A percentile compares a stretch with the other conserved stretches of the same genome.
Conservation (phyloP, 2,888 invertebrate genomes). For the Euproctis similis region DNA sequence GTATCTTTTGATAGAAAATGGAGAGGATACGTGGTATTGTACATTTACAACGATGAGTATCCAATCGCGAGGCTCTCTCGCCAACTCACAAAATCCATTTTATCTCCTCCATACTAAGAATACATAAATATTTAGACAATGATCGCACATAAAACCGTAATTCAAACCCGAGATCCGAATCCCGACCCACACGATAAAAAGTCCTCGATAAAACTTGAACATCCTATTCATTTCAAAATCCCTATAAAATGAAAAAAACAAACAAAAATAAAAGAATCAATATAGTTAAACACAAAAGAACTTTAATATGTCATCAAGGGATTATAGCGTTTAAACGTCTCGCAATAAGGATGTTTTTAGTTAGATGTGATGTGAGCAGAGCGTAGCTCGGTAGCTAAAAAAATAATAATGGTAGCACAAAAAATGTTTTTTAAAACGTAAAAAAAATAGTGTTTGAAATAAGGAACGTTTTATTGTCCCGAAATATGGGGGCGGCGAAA, state of each 20-base stretch:
- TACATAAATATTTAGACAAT: conserved; percentile 23
- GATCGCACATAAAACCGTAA: conserved; percentile 24
- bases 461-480: conserved; percentile 56
- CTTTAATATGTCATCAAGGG: conserved; percentile 7
- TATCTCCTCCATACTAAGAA: conserved; percentile 18
- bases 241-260: conserved; percentile 24
- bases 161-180: conserved; percentile 19
- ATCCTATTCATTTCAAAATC: conserved; percentile 24
- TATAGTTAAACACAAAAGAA: conserved; percentile 22
- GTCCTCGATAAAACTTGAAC: conserved; percentile 21
- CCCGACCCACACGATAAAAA: conserved; percentile 22
- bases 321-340: conserved; percentile 1
- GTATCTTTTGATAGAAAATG: no score
- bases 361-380: conserved; percentile 32
- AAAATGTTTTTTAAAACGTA: conserved; percentile 53
- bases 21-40: no score
- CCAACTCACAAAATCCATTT: conserved; percentile 17
- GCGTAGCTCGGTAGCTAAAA: conserved; percentile 37
- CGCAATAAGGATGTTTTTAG: conserved; percentile 10
- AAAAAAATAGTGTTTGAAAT: conserved; percentile 58
- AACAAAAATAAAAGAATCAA: background rate
- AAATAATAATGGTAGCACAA: conserved; percentile 44
- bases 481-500: conserved; percentile 49
- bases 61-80: no score
- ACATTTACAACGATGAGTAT: no score